phyloP scores from a whole-genome alignment of 2,797 vertebrate genomes.

The Lepilemur ruficaudatus region DNA sequence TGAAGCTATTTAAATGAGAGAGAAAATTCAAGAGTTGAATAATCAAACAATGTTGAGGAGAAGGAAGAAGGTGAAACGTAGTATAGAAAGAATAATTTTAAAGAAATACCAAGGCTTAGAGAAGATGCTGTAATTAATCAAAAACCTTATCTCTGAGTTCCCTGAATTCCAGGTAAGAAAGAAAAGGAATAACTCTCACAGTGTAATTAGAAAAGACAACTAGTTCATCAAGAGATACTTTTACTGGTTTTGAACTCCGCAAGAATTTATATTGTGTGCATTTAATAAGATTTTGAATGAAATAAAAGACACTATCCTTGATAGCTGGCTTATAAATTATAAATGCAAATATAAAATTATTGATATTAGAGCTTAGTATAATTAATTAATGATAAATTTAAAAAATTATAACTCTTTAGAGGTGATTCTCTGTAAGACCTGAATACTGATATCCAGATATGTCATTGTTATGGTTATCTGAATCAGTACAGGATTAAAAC shows the following conservation, averaged over 20 bases:
- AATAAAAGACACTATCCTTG: not conserved
- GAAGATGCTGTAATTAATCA: slow-evolving; percentile 7
- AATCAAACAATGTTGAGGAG: not conserved
- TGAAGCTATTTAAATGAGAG: slow-evolving; percentile 14
- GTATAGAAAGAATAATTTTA: not conserved
- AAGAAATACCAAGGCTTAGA: slow-evolving; percentile 12
- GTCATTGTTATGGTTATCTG: not conserved
- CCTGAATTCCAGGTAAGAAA: slow-evolving; percentile 20
- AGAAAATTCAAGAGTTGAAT: not conserved
- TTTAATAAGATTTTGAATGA: slow-evolving; percentile 26
- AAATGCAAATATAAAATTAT: not conserved
- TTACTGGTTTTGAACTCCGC: not conserved
- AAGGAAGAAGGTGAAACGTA: not conserved
- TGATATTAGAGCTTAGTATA: not conserved
- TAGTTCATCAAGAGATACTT: not conserved
- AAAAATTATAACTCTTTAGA: not conserved
- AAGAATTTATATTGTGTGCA: not conserved
- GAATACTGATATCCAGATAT: not conserved
- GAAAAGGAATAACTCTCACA: not conserved
- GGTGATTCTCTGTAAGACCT: not conserved
- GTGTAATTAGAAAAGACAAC: slow-evolving; percentile 17
- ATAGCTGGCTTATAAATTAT: not conserved
- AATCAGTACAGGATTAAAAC: not conserved
- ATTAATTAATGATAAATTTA: not conserved
- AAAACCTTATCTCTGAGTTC: slow-evolving; percentile 7